Evolutionary conservation across 2,888 invertebrate genomes (phyloP), one percentile per base, ranked within the genome.

Genomic region (Vanessa cardui): DNA sequence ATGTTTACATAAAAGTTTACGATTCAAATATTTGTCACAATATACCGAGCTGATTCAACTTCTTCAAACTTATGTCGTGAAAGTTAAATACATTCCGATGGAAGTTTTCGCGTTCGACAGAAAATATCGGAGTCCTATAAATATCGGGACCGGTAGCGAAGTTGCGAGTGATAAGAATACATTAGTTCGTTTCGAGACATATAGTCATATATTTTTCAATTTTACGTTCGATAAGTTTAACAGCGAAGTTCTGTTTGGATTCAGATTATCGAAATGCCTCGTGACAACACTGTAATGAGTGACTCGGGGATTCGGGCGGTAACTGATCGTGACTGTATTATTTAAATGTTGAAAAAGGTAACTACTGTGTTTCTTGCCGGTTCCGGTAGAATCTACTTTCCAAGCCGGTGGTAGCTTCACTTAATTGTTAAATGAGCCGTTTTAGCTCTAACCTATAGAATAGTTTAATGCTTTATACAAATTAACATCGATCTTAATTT

Each of bases 41-140:
- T 31, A 56, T 39, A 39, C 39, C 9, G 39, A 26, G 56, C 56
- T 56, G 67, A 62, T 67, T 62, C 62, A 21, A 52, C 26, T 54
- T 31, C 52, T 4, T 16, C 62, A 52, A 62, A 52, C 59, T 58
- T 39, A 39, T 63, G 58, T 63, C 59, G 58, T 50, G 49, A 46
- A 67, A 67, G 67, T 67, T 67, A 63, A 63, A 67, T 67, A 66
- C 56, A 66, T 67, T 67, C 46, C 59, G 46, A 59, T 59, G 67
- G 52, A 67, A 67, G 52, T 63, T 67, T 50, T 62, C 62, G 44
- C 52, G 58, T 62, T 66, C 66, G 61, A 56, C 47, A 61, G 62
- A 52, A 58, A 59, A 39, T 39, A 39, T 39, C 39, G 12, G 39
- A 39, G 39, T 33, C 58, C 58, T 62, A 67, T 63, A 67, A 63